Conservation (phyloP, 2,113 vertebrate genomes). For the Phylloscopus trochilus region DNA sequence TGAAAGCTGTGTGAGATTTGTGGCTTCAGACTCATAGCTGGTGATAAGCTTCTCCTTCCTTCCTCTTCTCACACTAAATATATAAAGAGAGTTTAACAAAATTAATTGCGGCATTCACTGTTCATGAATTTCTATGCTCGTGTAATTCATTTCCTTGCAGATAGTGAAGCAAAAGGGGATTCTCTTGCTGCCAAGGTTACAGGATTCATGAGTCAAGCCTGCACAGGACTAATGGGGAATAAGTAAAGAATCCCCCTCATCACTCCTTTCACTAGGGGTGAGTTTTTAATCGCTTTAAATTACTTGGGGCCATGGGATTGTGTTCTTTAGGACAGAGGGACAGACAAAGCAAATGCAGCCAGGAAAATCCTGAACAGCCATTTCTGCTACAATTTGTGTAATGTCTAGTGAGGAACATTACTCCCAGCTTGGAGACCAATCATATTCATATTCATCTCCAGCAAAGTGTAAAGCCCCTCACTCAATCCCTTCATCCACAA, state of each 20-base stretch:
- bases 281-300: not conserved
- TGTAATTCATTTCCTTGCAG: constrained; percentile 46
- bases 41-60: constrained; percentile 43
- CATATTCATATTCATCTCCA: not conserved
- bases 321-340: not conserved
- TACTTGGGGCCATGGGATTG: not conserved
- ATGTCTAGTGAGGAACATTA: not conserved
- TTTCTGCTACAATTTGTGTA: not conserved
- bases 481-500: not conserved
- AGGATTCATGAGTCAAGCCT: constrained; percentile 31
- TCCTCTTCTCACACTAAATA: constrained; percentile 30
- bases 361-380: not conserved
- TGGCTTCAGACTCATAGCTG: constrained; percentile 21
- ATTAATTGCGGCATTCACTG: constrained; percentile 57
- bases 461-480: not conserved
- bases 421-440: not conserved
- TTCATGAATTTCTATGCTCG: constrained; percentile 43
- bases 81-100: constrained; percentile 59
- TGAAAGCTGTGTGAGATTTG: constrained; percentile 40
- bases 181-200: constrained; percentile 52
- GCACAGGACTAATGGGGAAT: constrained; percentile 4
- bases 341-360: not conserved
- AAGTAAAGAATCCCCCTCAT: constrained; percentile 18
- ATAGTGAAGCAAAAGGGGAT: constrained; percentile 26
- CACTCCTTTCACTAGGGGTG: not conserved